Evolutionary conservation across 2,113 vertebrate genomes (phyloP).

Genomic region (Paraplagusia blochii): DNA sequence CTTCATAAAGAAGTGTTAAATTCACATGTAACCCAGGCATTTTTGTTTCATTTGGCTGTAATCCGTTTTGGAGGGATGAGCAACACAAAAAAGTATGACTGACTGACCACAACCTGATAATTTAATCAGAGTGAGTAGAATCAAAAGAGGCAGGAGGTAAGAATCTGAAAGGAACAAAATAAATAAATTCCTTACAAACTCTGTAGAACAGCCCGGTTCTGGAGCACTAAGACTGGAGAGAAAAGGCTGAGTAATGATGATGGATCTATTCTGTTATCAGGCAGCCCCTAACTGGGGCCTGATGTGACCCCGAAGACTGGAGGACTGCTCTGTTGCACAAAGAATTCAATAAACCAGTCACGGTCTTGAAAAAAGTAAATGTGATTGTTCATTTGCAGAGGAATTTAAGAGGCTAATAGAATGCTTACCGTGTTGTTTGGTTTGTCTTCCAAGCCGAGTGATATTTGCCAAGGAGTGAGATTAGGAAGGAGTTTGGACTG

Average conservation of each 20-base stretch:
- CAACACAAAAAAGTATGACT: conserved; percentile 40
- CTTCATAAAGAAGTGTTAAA: too few species aligned
- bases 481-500: conserved; percentile 48
- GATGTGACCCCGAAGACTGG: conserved; percentile 97
- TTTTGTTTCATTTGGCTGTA: conserved; percentile 26
- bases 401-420: conserved; percentile 88
- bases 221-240: conserved; percentile 84
- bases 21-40: conserved; percentile 16
- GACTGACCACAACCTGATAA: conserved; percentile 57
- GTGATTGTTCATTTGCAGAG: conserved; percentile 87
- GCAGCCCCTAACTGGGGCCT: conserved; percentile 90
- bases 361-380: conserved; percentile 84
- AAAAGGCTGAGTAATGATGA: conserved; percentile 95
- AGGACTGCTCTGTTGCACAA: conserved; percentile 93
- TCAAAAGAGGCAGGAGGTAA: conserved; percentile 91
- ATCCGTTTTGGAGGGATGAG: conserved; percentile 18
- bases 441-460: conserved; percentile 61
- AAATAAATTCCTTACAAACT: conserved; percentile 86
- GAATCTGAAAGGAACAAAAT: conserved; percentile 87
- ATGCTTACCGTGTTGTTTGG: conserved; percentile 77
- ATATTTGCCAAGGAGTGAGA: conserved; percentile 50
- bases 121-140: conserved; percentile 86
- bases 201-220: conserved; percentile 84
- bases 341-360: conserved; percentile 96
- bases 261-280: conserved; percentile 96